These are phyloP conservation scores for Kryphioiulus occultus DNA, from an alignment of 2,888 invertebrate species.

Conservation along the genomic window DNA sequence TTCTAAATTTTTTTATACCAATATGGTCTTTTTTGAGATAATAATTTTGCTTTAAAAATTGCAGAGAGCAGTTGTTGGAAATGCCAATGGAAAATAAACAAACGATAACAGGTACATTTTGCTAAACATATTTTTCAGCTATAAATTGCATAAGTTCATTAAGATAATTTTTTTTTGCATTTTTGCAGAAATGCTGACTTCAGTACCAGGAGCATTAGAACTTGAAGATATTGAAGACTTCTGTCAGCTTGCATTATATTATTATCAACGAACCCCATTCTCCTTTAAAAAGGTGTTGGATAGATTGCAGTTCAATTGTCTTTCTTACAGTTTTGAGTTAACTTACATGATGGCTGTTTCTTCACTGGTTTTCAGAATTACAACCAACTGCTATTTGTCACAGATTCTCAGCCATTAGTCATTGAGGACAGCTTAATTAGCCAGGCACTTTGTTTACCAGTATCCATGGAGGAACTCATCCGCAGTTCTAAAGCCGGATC, in stretches of 20 bases:
- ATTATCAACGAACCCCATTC: constrained; percentile 89
- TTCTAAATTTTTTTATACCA: background rate
- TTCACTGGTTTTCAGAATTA: background rate
- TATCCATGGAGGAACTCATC: constrained; percentile 91
- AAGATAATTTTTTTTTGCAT: background rate
- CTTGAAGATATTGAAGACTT: constrained; percentile 96
- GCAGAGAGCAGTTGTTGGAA: constrained; percentile 53
- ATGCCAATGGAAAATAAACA: constrained; percentile 59
- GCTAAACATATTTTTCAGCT: background rate
- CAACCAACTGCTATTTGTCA: background rate
- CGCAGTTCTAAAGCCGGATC: constrained; percentile 67
- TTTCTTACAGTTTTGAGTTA: background rate
- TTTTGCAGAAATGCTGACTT: constrained; percentile 53
- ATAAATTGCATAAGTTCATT: too few relatives aligned
- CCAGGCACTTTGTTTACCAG: constrained; percentile 92
- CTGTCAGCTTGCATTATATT: constrained; percentile 95
- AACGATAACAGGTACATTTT: constrained; percentile 59
- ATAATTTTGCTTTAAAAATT: background rate
- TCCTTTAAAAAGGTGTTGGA: constrained; percentile 80
- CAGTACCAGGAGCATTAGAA: constrained; percentile 79
- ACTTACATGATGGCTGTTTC: background rate
- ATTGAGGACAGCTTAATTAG: constrained; percentile 65
- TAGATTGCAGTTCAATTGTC: background rate
- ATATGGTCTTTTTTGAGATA: background rate
- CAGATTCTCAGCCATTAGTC: background rate